Conservation (phyloP, 2,888 invertebrate species). For the Diadromus collaris region DNA sequence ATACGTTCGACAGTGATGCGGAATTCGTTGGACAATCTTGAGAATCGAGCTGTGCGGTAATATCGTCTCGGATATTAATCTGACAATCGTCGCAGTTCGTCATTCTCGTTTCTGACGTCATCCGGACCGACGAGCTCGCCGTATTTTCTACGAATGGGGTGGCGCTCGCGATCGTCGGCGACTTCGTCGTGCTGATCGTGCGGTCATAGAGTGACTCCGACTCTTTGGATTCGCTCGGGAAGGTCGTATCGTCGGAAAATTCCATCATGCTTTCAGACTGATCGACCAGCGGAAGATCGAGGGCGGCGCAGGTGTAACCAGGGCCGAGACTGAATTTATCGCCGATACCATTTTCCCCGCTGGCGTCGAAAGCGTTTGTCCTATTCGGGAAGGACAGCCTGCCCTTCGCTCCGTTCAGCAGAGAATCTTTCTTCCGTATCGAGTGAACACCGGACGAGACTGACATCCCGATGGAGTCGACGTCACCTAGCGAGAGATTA, state of each 20-base stretch:
- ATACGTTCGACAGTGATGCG: conserved; percentile 54
- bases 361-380: background rate
- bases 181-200: background rate
- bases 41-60: background rate
- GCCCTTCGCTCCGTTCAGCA: conserved; percentile 49
- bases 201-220: background rate
- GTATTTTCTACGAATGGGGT: background rate
- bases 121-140: background rate
- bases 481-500: conserved; percentile 21
- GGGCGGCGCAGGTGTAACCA: conserved; percentile 11
- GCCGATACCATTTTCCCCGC: background rate
- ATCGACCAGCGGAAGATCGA: conserved; percentile 23
- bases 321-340: conserved; percentile 25
- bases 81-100: conserved; percentile 18
- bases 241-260: conserved; percentile 3
- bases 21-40: conserved; percentile 7
- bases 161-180: background rate
- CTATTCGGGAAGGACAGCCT: conserved; percentile 15
- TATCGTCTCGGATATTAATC: background rate
- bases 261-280: conserved; percentile 30
- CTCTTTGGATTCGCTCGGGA: conserved; percentile 7
- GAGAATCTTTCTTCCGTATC: conserved; percentile 50
- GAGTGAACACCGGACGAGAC: conserved; percentile 10
- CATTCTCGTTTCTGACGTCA: conserved; percentile 2
- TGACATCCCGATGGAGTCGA: conserved; percentile 19